Conservation (phyloP, 2,888 invertebrate species). For the Volucella inflata region DNA sequence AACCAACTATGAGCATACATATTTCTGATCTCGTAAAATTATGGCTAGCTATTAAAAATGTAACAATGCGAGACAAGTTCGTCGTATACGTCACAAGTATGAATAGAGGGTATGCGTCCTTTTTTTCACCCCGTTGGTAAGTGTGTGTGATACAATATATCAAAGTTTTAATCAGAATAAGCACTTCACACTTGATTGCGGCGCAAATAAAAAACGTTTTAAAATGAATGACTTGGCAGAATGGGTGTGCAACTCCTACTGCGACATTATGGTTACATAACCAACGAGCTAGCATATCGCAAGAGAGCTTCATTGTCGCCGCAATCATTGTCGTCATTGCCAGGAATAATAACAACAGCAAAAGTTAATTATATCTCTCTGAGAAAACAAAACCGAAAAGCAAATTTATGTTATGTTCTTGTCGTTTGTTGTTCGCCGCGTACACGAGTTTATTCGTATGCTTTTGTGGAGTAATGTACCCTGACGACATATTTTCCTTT, state of each 20-base stretch:
- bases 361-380: constrained; percentile 69
- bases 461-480: constrained; percentile 11
- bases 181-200: constrained; percentile 72
- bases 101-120: too few relatives aligned
- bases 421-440: constrained; percentile 32
- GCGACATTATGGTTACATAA: constrained; percentile 18
- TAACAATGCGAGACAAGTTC: constrained; percentile 1
- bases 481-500: constrained; percentile 55
- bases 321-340: constrained; percentile 64
- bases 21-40: constrained; percentile 24
- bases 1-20: background rate
- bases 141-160: constrained; percentile 52
- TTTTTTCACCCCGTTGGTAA: background rate
- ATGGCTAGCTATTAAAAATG: constrained; percentile 43
- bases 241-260: constrained; percentile 25
- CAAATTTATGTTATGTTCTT: constrained; percentile 66
- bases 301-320: constrained; percentile 44
- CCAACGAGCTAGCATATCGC: constrained; percentile 8
- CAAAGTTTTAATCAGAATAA: constrained; percentile 64
- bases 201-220: constrained; percentile 63
- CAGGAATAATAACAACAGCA: constrained; percentile 70
- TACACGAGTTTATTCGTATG: constrained; percentile 9
- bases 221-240: constrained; percentile 65
- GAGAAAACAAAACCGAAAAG: constrained; percentile 67
- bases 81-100: too few relatives aligned